Evolutionary conservation across 2,113 vertebrate genomes (phyloP).

Genomic region (Synodontis membranacea): DNA sequence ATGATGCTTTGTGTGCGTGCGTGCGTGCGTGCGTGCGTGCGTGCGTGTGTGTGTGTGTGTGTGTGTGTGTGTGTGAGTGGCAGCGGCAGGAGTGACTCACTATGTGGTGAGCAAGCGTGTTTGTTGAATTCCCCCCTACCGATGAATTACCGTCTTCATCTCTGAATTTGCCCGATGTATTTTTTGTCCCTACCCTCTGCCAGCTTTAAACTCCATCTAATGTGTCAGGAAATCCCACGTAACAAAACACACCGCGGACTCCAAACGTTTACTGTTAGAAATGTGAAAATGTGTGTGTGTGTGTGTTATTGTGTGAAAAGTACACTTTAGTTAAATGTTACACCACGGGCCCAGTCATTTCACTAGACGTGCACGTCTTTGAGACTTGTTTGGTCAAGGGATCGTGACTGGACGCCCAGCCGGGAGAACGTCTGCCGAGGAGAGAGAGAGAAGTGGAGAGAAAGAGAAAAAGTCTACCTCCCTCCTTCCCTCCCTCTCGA

Average conservation of each 20-base stretch:
- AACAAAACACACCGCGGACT: neutral
- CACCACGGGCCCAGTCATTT: neutral
- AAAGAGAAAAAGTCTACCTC: neutral
- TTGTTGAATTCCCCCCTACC: conserved; percentile 2
- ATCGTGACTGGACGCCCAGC: neutral
- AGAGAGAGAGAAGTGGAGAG: neutral
- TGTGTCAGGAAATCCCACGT: neutral
- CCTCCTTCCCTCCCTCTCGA: conserved; percentile 17
- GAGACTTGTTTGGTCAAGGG: neutral
- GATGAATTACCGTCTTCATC: neutral
- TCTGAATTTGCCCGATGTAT: neutral
- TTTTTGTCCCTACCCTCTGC: neutral
- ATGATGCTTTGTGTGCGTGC: conserved; percentile 11
- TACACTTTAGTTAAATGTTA: neutral
- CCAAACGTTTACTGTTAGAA: neutral
- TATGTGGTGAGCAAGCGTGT: conserved; percentile 2
- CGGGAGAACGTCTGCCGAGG: neutral
- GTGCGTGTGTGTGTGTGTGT: conserved; percentile 12
- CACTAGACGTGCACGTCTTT: neutral
- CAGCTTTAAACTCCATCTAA: neutral
- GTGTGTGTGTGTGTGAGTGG: conserved; percentile 9
- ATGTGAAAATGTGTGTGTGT: neutral
- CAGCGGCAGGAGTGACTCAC: conserved; percentile 19
- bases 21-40: conserved; percentile 1
- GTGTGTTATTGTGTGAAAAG: neutral